These are phyloP conservation scores for Chaetophractus vellerosus DNA, from an alignment of 2,797 vertebrate species.

Conservation along the genomic window DNA sequence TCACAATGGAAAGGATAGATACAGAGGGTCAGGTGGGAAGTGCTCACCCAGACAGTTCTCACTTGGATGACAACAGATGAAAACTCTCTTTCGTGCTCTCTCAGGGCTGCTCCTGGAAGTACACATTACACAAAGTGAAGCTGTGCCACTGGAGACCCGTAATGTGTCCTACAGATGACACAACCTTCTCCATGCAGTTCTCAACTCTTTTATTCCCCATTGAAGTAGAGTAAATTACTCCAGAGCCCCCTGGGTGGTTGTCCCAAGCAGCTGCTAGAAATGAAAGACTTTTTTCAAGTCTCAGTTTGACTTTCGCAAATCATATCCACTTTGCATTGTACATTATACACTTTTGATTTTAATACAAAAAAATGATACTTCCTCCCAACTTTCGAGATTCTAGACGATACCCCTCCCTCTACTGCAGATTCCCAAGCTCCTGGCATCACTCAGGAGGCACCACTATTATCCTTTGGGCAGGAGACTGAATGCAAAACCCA, in stretches of 20 bases:
- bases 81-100: background rate
- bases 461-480: background rate
- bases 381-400: background rate
- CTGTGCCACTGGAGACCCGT: background rate
- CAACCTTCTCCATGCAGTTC: background rate
- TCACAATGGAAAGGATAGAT: constrained; percentile 7
- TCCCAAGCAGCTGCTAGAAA: background rate
- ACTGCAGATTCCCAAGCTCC: accelerated
- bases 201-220: background rate
- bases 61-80: background rate
- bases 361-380: background rate
- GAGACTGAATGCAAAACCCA: background rate
- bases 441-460: background rate
- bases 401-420: accelerated
- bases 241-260: accelerated
- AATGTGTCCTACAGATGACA: background rate
- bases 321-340: background rate
- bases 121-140: accelerated
- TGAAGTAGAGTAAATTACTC: background rate
- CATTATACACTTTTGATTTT: background rate
- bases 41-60: background rate
- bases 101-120: background rate
- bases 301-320: background rate
- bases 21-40: background rate
- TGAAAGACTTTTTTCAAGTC: background rate